Conservation (phyloP, 2,888 invertebrate genomes). For the Phytoseiulus persimilis region DNA sequence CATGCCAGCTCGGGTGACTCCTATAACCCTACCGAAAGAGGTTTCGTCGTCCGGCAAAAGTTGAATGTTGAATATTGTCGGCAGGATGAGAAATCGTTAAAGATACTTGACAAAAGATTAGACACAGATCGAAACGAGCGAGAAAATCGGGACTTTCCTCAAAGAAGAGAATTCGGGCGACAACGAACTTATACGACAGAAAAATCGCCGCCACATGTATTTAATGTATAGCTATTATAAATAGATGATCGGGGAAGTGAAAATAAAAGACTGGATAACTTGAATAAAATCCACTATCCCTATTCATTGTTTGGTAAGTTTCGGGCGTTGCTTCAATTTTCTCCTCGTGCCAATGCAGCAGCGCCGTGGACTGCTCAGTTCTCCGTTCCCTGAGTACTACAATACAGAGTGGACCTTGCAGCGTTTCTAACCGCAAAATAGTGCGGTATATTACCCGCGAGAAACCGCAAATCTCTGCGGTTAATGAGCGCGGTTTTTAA, state of each 20-base stretch:
- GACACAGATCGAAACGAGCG: too few species aligned
- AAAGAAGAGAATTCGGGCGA: neutral
- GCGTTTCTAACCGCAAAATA: too few species aligned
- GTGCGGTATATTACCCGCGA: too few species aligned
- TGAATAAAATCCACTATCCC: neutral
- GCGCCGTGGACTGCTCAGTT: too few species aligned
- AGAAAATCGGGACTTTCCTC: too few species aligned
- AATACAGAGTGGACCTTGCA: too few species aligned
- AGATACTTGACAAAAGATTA: neutral
- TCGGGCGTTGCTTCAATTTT: too few species aligned
- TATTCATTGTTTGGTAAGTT: neutral
- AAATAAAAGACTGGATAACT: neutral
- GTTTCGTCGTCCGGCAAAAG: neutral
- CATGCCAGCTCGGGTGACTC: conserved; percentile 50
- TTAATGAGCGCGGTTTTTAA: too few species aligned
- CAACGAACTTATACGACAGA: neutral
- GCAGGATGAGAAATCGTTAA: neutral
- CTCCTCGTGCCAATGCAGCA: too few species aligned
- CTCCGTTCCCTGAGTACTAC: too few species aligned
- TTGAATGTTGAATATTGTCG: neutral
- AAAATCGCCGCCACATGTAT: neutral
- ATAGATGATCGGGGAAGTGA: neutral
- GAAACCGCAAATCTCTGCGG: too few species aligned
- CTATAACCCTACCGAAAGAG: conserved; percentile 48
- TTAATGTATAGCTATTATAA: conserved; percentile 35